Evolutionary conservation across 2,113 vertebrate genomes (phyloP), one percentile per base, ranked within the genome.

Genomic region (Nesospiza acunhae): DNA sequence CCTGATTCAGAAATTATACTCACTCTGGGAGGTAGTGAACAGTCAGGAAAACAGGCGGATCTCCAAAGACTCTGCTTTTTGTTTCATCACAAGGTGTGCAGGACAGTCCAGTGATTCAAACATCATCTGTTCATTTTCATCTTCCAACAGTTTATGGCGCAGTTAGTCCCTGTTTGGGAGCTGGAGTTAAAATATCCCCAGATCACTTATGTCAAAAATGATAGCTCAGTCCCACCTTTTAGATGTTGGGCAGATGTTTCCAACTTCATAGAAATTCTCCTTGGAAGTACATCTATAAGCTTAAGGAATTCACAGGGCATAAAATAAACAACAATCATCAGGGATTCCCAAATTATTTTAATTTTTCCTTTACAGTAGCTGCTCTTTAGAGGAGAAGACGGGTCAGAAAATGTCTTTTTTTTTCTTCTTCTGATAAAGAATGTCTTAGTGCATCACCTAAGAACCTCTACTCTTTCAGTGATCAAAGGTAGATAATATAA

Each of bases 151-250:
- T 6, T 70, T 35, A 17, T 52, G 15, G 39, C 35, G 62, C 14
- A 53, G 33, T 72, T 12, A 53, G 35, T 68, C 28, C 27, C 17
- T 60, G 60, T 66, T 56, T 73, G 73, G 12, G 17, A 77, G 16
- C 41, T 73, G 24, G 31, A 19, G 6, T 79, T 83, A 52, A 64
- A 6, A 52, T 66, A 47, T 21, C 31, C 66, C 47, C 5, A 33
- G 42, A 26, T 72, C 23, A 44, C 12, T 41, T 16, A 18, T 47
- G n/a, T 53, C 66, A 66, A 52, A 77, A 59, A 42, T 82, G 37
- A 28, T 26, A 62, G 24, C 46, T 70, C n/a, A 50, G 0, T 73
- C 30, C 9, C 0, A 3, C 13, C 27, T 80, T 78, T 68, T 13
- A 35, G 21, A 47, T 86, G 11, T 6, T 64, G 26, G 19, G 13